Evolutionary conservation across 2,888 invertebrate genomes (phyloP), one percentile per base, ranked within the genome.

Genomic region (Sphaeridia pumilis): DNA sequence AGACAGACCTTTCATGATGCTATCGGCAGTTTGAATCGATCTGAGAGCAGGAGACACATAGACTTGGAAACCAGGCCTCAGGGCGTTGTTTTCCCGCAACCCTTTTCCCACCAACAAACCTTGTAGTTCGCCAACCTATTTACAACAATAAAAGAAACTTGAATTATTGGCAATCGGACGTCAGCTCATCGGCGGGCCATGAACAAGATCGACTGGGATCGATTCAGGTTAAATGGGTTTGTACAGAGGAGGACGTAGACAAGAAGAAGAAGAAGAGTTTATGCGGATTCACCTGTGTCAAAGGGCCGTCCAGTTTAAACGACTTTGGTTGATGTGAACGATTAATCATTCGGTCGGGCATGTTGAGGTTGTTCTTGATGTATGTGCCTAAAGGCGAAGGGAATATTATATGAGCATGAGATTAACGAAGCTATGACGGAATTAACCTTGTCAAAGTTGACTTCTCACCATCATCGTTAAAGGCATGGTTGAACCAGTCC

Each of bases 21-120:
- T 71, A n/a, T 71, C 67, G 21, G 75, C 74, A 7, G 95, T 95
- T 72, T 95, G 89, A 31, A 95, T 78, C 72, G 92, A 93, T 52
- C 95, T 79, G 59, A 89, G 78, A 22, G 94, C 85, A 0, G 92
- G 87, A 1, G 94, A 94, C 25, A 84, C 82, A 71, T 84, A 92
- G 22, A 87, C 85, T 68, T 85, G 80, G 52, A 78, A 61, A 3
- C 56, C 59, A 21, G 56, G 56, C 20, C 49, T 28, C 5, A 61
- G 41, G 20, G 56, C 43, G 7, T 48, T 46, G 45, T 57, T 78
- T 51, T 81, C 78, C 56, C 78, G 77, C 71, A 95, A 74, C 0
- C 84, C 87, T 70, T 90, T 86, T 1, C 95, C 95, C 35, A 83
- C 82, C 46, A 88, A 72, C 57, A 73, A 75, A 0, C 92, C 90